phyloP scores from a whole-genome alignment of 1,140 invertebrate genomes.

The Drosophila chauvacae region DNA sequence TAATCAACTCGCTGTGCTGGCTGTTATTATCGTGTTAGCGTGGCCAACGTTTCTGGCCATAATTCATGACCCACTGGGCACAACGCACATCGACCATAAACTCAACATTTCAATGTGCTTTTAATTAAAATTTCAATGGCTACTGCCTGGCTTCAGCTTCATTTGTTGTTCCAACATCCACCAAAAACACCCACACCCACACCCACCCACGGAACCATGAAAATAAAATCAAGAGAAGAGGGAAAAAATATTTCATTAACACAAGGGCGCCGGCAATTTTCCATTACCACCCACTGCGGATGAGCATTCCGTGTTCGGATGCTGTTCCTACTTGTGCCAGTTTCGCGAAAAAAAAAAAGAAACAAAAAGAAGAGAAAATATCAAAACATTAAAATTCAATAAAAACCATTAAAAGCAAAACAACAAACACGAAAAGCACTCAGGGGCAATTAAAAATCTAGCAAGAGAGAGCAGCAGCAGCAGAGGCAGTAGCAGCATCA shows the following conservation, averaged over 20 bases:
- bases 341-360: conserved; percentile 27
- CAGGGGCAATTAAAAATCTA: conserved; percentile 81
- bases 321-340: conserved; percentile 35
- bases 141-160: conserved; percentile 27
- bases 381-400: conserved; percentile 82
- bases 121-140: conserved; percentile 76
- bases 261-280: conserved; percentile 73
- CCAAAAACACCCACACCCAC: conserved; percentile 1
- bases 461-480: conserved; percentile 43
- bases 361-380: conserved; percentile 54
- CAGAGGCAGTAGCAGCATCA: conserved; percentile 39
- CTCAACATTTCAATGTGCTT: conserved; percentile 76
- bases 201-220: conserved; percentile 6
- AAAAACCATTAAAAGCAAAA: conserved; percentile 76
- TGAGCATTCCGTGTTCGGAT: conserved; percentile 33
- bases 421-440: conserved; percentile 71
- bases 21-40: conserved; percentile 46
- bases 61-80: conserved; percentile 71
- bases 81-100: conserved; percentile 60
- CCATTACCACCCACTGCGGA: conserved; percentile 71
- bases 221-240: conserved; percentile 21
- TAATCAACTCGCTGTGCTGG: conserved; percentile 59
- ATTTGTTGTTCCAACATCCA: conserved; percentile 44
- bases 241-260: conserved; percentile 67
- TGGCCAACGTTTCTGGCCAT: conserved; percentile 40